phyloP scores from a whole-genome alignment of 2,888 invertebrate genomes.

The Drosophila antonietae region DNA sequence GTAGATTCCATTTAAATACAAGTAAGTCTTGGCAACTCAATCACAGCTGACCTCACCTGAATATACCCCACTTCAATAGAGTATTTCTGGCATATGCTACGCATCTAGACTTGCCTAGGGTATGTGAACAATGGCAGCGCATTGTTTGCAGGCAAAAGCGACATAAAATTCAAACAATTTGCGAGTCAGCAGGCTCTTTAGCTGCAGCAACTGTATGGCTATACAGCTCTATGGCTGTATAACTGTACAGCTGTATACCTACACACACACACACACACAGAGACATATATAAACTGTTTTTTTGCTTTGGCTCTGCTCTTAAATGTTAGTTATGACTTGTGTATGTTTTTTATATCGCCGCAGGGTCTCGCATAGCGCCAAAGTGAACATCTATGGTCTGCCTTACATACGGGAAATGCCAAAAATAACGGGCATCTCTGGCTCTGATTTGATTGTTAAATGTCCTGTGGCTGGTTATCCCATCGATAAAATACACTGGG shows the following conservation, averaged over 20 bases:
- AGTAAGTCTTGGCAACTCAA: no score
- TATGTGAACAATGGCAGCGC: conserved; percentile 53
- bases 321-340: conserved; percentile 59
- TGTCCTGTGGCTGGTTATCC: conserved; percentile 96
- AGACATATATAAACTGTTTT: neutral
- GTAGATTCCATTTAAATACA: no score
- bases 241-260: conserved; percentile 18
- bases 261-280: neutral
- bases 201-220: conserved; percentile 52
- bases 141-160: conserved; percentile 74
- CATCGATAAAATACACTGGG: conserved; percentile 95
- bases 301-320: conserved; percentile 9
- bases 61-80: neutral
- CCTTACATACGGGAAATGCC: conserved; percentile 95
- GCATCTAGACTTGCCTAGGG: conserved; percentile 15
- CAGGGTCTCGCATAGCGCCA: conserved; percentile 90
- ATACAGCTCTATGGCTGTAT: conserved; percentile 30
- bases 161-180: conserved; percentile 80
- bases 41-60: neutral
- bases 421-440: conserved; percentile 94
- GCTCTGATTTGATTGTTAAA: conserved; percentile 92
- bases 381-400: conserved; percentile 94
- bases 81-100: neutral
- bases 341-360: conserved; percentile 52
- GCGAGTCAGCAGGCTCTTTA: conserved; percentile 66